Base-by-base conservation (phyloP, 2,797 vertebrate species). In the Ataeniobius toweri region DNA sequence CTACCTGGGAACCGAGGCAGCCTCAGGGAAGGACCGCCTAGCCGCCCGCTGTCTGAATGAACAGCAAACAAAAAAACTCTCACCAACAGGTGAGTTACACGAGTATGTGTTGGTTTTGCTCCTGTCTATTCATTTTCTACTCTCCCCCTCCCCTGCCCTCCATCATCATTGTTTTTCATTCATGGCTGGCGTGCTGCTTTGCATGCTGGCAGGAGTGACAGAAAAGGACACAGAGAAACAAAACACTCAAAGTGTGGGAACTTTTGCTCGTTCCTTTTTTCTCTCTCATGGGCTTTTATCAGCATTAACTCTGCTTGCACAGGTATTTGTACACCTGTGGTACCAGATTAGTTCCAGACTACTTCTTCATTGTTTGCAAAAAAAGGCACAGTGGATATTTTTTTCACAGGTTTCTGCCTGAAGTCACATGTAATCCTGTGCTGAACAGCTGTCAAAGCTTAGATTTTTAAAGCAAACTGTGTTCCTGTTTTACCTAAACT, bases 231-330 rank as follows among this genome's bases (percentile, higher is more conserved):
- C 65, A 88, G 71, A 91, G 86, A 94, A 93, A 95, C 91, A 95
- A 94, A 95, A 91, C 89, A 77, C 88, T 89, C 92, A 90, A 90
- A 94, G 94, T 96, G 95, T 96, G 95, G 95, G 95, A 96, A 96
- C 89, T 88, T 90, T 91, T 93, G 82, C 84, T 86, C 80, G 80
- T 88, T 85, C 80, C 77, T 91, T 95, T 94, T 91, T 93, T 94
- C 67, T 91, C 90, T 88, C 93, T 90, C 88, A 89, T 83, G 90
- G 90, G 90, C 94, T 94, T 94, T 95, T 94, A 93, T 93, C 92
- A 90, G 87, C 84, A 88, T 95, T 94, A 95, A 93, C 94, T 91
- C 91, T 92, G 89, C 93, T 93, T 90, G 89, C 93, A 87, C 90
- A 91, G 92, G 94, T 92, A 91, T 92, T 93, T 93, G 90, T 92